A percentile compares a stretch with the other conserved stretches of the same genome.
These are phyloP conservation scores for Trachurus trachurus DNA, from an alignment of 2,797 vertebrate genomes.

Conservation along the genomic window DNA sequence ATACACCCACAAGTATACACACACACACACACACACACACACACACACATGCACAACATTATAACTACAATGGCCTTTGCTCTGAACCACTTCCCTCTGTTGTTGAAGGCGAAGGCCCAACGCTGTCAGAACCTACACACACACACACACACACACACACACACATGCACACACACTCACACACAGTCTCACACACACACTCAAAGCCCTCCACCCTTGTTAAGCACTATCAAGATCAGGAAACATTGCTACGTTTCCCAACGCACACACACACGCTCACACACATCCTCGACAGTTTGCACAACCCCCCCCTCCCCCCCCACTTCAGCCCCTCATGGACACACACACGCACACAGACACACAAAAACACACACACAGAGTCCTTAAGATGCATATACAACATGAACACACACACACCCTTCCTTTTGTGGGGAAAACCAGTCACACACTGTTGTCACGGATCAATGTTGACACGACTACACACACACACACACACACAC, in stretches of 20 bases:
- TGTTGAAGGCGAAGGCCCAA: constrained; percentile 21
- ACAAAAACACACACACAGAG: neutral
- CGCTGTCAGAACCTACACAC: neutral
- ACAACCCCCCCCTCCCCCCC: neutral
- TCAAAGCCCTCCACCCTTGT: constrained; percentile 30
- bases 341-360: neutral
- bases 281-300: constrained; percentile 11
- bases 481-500: constrained; percentile 5
- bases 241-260: constrained; percentile 34
- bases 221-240: constrained; percentile 34
- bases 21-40: neutral
- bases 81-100: constrained; percentile 46
- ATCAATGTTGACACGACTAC: neutral
- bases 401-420: neutral
- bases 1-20: neutral
- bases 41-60: constrained; percentile 3
- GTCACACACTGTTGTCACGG: constrained; percentile 1
- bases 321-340: neutral
- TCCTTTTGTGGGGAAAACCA: constrained; percentile 23
- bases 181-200: constrained; percentile 21
- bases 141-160: constrained; percentile 24
- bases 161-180: constrained; percentile 18
- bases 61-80: constrained; percentile 26
- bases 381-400: no score
- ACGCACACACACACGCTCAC: constrained; percentile 26